Conservation (phyloP, 2,113 vertebrate species). For the human (Homo sapiens) region DNA sequence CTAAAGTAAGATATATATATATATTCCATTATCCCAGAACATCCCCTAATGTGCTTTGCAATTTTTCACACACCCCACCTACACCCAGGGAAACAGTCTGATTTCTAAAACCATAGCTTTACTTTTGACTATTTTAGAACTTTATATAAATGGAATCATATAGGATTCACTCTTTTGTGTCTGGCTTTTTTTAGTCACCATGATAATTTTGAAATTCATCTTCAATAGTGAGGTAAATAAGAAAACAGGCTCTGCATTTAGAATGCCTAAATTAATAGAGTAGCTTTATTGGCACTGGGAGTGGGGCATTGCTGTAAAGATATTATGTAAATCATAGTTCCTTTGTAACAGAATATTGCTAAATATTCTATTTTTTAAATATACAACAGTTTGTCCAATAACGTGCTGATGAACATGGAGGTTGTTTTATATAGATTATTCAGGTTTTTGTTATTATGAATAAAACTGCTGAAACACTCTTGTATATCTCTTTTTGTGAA, state of each 20-base stretch:
- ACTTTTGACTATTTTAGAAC: background rate
- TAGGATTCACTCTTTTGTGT: background rate
- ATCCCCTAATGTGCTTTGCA: background rate
- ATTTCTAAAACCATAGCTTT: slow-evolving; percentile 4
- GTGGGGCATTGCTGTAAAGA: too few relatives aligned
- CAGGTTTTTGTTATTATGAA: background rate
- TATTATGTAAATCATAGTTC: background rate
- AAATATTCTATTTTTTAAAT: background rate
- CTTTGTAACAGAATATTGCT: background rate
- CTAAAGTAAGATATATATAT: too few relatives aligned
- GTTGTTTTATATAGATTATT: background rate
- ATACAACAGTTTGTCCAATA: background rate
- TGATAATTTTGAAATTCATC: slow-evolving; percentile 21
- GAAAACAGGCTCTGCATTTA: background rate
- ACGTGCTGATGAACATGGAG: background rate
- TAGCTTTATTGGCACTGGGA: background rate
- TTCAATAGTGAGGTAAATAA: background rate
- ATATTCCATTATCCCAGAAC: background rate
- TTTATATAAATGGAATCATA: background rate
- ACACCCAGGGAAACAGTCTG: background rate
- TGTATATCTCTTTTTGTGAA: background rate
- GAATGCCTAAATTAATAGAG: background rate
- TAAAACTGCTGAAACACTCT: background rate
- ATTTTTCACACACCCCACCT: background rate
- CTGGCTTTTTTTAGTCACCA: background rate